Evolutionary conservation across 2,888 invertebrate species (phyloP), one percentile per base, ranked within the genome.

Genomic region (Leptura quadrifasciata): DNA sequence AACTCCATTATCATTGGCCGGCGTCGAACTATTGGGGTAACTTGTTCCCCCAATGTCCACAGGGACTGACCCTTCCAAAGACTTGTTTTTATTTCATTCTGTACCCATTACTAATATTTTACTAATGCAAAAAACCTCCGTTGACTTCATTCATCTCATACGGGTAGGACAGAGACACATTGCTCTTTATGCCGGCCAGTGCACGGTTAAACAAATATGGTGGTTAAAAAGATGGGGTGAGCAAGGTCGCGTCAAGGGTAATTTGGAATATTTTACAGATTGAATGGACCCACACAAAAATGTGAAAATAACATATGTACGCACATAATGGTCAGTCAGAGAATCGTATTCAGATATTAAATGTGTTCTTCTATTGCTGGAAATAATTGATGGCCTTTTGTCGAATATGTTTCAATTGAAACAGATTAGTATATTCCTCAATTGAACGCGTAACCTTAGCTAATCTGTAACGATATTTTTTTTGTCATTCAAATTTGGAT

Each of bases 11-110:
- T 79, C 76, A 85, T 84, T 83, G 85, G 84, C 79, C 80, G 75
- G 79, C 80, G 65, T 79, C 71, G 70, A 69, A 73, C 72, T 72
- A 74, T 57, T 70, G 79, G 81, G 81, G 79, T 75, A 76, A 78
- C 68, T 61, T 24, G 55, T 39, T 75, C 76, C 83, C 84, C 83
- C 81, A 79, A 80, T 77, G 81, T 83, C 84, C 82, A 81, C 74
- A 74, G 81, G 85, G 83, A 84, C 81, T 85, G 84, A 84, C 84
- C 85, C 84, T 84, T 83, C 83, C 82, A 77, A 72, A 73, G 72
- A 67, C 68, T 72, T 65, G 65, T 65, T 65, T 52, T 76, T 77
- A 73, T 75, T 79, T 68, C 68, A 77, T 76, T 80, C 74, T 73
- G 61, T 61, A 73, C 72, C 75, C 78, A 76, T 75, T 73, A 75